Conservation (phyloP, 2,888 invertebrate genomes). For the Drosophila quasianomalipes region DNA sequence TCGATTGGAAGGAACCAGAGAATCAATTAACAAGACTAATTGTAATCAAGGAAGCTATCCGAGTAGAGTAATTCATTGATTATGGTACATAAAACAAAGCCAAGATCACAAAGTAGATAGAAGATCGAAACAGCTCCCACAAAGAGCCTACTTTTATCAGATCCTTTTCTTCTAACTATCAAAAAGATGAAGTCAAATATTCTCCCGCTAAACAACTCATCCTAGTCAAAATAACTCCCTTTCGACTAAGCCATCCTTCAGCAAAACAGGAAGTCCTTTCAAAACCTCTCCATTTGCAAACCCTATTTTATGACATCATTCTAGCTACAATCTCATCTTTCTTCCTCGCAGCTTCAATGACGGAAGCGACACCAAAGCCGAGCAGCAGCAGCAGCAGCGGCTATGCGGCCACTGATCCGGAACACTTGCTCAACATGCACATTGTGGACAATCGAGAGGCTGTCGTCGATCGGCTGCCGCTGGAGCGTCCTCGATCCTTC, state of each 20-base stretch:
- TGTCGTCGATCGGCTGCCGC: slow-evolving; percentile 12
- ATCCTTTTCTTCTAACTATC: neutral
- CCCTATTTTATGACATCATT: neutral
- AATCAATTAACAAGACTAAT: neutral
- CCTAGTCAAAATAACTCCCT: neutral
- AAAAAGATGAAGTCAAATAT: neutral
- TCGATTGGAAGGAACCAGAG: neutral
- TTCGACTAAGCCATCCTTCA: neutral
- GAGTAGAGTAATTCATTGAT: too few relatives aligned
- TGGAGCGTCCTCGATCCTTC: slow-evolving; percentile 80
- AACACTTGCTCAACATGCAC: slow-evolving; percentile 71
- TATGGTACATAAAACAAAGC: too few relatives aligned
- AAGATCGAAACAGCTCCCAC: too few relatives aligned
- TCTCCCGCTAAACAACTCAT: neutral
- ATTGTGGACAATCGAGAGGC: slow-evolving; percentile 59
- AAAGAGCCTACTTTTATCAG: too few relatives aligned
- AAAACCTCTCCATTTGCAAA: neutral
- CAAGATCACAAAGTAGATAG: too few relatives aligned
- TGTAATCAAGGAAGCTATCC: neutral
- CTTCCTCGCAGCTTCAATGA: slow-evolving; percentile 59
- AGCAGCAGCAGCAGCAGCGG: slow-evolving; percentile 8
- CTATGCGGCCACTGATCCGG: slow-evolving; percentile 25
- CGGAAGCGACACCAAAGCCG: slow-evolving; percentile 54
- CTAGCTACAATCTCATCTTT: neutral
- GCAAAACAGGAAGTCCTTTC: neutral